Base-by-base conservation (phyloP, 1,140 invertebrate species). In the Formica selysi region DNA sequence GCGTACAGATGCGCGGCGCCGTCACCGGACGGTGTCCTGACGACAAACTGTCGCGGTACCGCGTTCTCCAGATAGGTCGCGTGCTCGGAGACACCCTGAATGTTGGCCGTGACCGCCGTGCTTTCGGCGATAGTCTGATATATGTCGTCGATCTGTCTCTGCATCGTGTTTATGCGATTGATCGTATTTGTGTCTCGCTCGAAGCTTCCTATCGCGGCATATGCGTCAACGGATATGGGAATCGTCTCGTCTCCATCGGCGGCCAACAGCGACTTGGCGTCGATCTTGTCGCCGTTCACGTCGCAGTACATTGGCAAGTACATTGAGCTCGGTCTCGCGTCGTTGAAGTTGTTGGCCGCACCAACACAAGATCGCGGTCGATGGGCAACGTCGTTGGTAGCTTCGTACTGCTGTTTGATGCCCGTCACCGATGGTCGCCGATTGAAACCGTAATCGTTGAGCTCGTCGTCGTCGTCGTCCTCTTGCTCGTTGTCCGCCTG, bases 391-490 rank as follows among this genome's bases (percentile, higher is more conserved):
- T 98, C 97, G 57, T 97, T 97, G 0, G 97, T 98, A 0, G 97
- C 97, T 38, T 97, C 97, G 65, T 98, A 97, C 54, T 97, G 95
- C 0, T 96, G 96, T 89, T 97, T 97, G 54, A 97, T 97, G 0
- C 97, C 97, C 0, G 98, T 96, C 1, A 98, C 98, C 0, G 98
- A 98, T 0, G 98, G 98, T 10, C 98, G 95, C n/a, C 97, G 96
- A 90, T 98, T 97, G 93, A 99, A 98, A 6, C 98, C 98, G 87
- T 98, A 98, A 91, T 98, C 98, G 86, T 98, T 98, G 86, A 98
- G 96, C 91, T 98, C 98, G 80, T 98, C 97, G 80, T 97, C 97
- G 19, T 97, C 97, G 41, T 97, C 96, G 26, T 96, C 96, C 83
- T 71, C 73, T 1, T 19, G 48, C 48, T 80, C 68, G 1, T 74